Base-by-base conservation (phyloP, 2,797 vertebrate species). In the Coluber constrictor region DNA sequence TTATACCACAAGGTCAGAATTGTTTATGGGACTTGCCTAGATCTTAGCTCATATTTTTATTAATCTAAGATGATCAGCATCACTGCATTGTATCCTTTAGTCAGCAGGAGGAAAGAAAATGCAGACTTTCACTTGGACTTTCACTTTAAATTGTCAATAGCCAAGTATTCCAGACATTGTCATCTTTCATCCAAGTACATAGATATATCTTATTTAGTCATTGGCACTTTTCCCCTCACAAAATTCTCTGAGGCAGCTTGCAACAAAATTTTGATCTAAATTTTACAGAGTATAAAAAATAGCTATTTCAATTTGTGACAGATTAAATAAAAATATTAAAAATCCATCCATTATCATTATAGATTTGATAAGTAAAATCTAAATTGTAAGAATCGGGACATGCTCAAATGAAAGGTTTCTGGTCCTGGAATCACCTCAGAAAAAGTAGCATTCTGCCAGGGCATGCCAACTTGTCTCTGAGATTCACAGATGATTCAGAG, bases 1-100 rank as follows among this genome's bases (percentile, higher is more conserved):
- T 93, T 90, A 93, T 93, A 93, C 13, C 79, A 90, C 92, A 90
- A 93, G 92, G 92, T 93, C 88, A 93, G 59, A 56, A 90, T 43
- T 93, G 59, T 93, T 93, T 93, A 93, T 90, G 88, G 51, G 59
- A 47, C 29, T 74, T 90, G 92, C 88, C 92, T 90, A 86, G 79
- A 90, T 66, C n/a, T 87, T 29, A 15, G 25, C 59, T 63, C 88
- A 83, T 86, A 90, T 90, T 92, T 70, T 79, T 92, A 57, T 90
- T 90, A 55, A 90, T 86, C 88, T 92, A 51, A 20, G n/a, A 10
- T 29, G 88, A 87, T 93, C 59, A 56, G 88, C 88, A 87, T 93
- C 57, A 70, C 43, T 90, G 88, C 89, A 90, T n/a, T 87, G 88
- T 89, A 90, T 90, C 66, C 66, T 92, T 32, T 56, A 86, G 92